Conservation (phyloP, 2,888 invertebrate species). For the Meteorus cinctellus region DNA sequence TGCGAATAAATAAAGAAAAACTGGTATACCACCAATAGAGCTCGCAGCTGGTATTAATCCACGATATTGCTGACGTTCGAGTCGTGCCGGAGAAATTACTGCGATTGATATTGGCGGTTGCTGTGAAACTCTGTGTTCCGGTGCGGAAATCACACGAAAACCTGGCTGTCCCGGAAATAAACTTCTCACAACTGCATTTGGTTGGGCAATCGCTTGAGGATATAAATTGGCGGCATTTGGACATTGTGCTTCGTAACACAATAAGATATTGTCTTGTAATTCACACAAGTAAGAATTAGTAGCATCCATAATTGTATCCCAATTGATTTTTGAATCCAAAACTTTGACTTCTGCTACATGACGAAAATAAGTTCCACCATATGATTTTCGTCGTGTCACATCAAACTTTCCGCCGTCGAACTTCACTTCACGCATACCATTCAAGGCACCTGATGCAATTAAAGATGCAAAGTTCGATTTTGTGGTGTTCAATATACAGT, state of each 20-base stretch:
- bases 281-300: constrained; percentile 75
- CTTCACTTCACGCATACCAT: constrained; percentile 65
- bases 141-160: constrained; percentile 71
- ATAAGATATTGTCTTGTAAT: constrained; percentile 78
- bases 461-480: constrained; percentile 70
- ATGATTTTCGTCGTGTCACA: constrained; percentile 63
- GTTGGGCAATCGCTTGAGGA: constrained; percentile 72
- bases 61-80: constrained; percentile 74
- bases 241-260: constrained; percentile 79
- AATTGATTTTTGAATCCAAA: constrained; percentile 75
- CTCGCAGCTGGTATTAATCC: constrained; percentile 77
- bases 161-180: constrained; percentile 72
- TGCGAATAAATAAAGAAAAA: constrained; percentile 81
- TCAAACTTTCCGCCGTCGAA: constrained; percentile 68
- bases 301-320: constrained; percentile 78
- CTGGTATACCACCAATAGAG: constrained; percentile 79
- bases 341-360: constrained; percentile 66
- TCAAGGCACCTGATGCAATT: constrained; percentile 68
- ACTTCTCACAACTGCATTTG: constrained; percentile 69
- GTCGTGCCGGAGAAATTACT: constrained; percentile 67
- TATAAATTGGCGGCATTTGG: constrained; percentile 76
- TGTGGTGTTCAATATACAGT: constrained; percentile 69
- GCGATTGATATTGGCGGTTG: constrained; percentile 72
- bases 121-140: constrained; percentile 73
- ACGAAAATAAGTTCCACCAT: constrained; percentile 64